Base-by-base conservation (phyloP, 1,140 invertebrate genomes). In the Panagrolaimus sp. region DNA sequence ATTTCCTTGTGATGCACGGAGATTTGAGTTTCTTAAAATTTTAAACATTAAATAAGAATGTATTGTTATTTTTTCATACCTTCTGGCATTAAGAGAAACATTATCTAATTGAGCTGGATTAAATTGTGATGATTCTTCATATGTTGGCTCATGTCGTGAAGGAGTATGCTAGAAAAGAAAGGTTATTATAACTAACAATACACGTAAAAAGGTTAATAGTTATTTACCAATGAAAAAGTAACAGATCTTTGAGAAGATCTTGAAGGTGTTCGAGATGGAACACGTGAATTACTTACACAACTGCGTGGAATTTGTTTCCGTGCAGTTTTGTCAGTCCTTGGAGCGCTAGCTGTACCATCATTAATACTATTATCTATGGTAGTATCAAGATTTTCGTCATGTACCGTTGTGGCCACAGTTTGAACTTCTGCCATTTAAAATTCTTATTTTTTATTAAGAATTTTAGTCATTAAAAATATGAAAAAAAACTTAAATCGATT, bases 91-190 rank as follows among this genome's bases (percentile, higher is more conserved):
- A 27, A 57, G 51, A 20, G 51, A 57, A 27, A 57, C 20, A 20
- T 14, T 57, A 57, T 57, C 51, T 11, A 57, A 27, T 57, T 57
- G 51, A 57, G 51, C 51, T 57, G 51, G 51, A 57, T 57, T 57
- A 27, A 57, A 57, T 27, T 57, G 51, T 20, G 51, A 57, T 27
- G 51, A 57, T 57, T 57, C 51, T 57, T 57, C 51, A 20, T 57
- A 57, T 27, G 51, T 57, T 57, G 51, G 27, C 27, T 57, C 51
- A 57, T 57, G 51, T 57, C 51, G 11, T 20, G 51, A 57, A 27
- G 51, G 51, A 57, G 51, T 57, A 20, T 57, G 51, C 51, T 57
- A 57, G n/a, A 57, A 1, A 20, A n/a, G 20, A 57, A 57, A n/a
- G n/a, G n/a, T n/a, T n/a, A n/a, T n/a, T n/a, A 20, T 25, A 57